A percentile compares a stretch with the other conserved stretches of the same genome.
phyloP scores from a whole-genome alignment of 2,888 invertebrate species.

The Caenorhabditis becei region DNA sequence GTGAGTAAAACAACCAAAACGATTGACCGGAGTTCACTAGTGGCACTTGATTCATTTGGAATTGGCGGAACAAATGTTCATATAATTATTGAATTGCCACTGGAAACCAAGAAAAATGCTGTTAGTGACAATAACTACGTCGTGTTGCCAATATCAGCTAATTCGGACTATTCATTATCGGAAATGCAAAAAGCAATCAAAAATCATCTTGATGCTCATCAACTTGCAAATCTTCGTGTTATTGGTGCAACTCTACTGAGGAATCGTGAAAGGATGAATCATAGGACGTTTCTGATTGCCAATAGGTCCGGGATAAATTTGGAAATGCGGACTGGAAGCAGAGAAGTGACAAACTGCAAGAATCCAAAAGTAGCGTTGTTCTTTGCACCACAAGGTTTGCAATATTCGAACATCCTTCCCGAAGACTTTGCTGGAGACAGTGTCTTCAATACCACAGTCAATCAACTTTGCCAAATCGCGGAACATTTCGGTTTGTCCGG shows the following conservation, averaged over 20 bases:
- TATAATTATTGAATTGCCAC: slow-evolving; percentile 60
- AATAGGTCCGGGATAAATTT: background rate
- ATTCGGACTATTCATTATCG: slow-evolving; percentile 37
- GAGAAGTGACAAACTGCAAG: background rate
- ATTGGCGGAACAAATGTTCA: slow-evolving; percentile 81
- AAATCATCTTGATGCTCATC: background rate
- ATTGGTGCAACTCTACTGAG: slow-evolving; percentile 51
- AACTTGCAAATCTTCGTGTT: background rate
- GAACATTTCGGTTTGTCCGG: slow-evolving; percentile 8
- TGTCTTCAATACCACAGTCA: slow-evolving; percentile 36
- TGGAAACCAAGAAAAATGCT: background rate
- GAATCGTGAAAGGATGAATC: slow-evolving; percentile 58
- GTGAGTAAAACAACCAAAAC: background rate
- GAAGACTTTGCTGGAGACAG: slow-evolving; percentile 43
- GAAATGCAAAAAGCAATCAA: background rate
- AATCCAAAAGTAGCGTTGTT: slow-evolving; percentile 69
- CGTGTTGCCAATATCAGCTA: slow-evolving; percentile 68
- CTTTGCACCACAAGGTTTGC: slow-evolving; percentile 78
- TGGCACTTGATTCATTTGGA: slow-evolving; percentile 76
- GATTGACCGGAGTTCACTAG: slow-evolving; percentile 11
- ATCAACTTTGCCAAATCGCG: slow-evolving; percentile 44
- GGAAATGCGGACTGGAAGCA: background rate
- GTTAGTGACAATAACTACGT: background rate
- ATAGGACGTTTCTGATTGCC: slow-evolving; percentile 55
- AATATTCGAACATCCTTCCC: slow-evolving; percentile 71